Percentiles rank a stretch among this genome's conserved stretches.
These are phyloP conservation scores for Camelus dromedarius DNA, from an alignment of 2,113 vertebrate species.

Conservation along the genomic window DNA sequence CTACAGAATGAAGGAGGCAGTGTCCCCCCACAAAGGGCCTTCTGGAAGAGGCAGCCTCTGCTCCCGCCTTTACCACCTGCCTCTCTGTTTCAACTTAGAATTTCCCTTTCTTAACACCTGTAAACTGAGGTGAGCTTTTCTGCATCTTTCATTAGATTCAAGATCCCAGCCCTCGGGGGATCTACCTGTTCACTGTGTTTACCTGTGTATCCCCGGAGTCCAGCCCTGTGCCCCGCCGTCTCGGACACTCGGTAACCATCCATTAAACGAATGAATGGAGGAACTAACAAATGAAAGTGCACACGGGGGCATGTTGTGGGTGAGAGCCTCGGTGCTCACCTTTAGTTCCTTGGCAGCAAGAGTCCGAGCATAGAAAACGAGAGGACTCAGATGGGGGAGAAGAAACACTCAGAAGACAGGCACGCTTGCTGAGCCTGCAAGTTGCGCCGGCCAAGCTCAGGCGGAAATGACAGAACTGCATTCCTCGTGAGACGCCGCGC, in stretches of 20 bases:
- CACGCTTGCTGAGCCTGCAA: accelerated
- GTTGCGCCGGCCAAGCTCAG: background rate
- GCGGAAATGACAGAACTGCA: too few species aligned
- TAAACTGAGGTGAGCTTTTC: background rate
- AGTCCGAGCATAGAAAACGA: accelerated
- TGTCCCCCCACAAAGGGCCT: accelerated
- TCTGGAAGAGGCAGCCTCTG: background rate
- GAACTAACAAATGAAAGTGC: background rate
- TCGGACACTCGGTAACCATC: accelerated
- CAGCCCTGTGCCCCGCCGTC: accelerated
- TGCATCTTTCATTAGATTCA: background rate
- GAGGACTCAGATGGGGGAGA: accelerated
- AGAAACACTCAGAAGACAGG: too few species aligned
- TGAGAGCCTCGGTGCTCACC: accelerated
- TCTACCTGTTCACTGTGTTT: background rate
- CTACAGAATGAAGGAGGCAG: background rate
- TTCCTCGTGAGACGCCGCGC: accelerated
- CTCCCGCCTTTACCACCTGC: background rate
- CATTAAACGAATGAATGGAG: too few species aligned
- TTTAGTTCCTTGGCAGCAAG: too few species aligned
- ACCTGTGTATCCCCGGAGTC: background rate
- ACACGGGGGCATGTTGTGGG: accelerated
- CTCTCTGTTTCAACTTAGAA: background rate
- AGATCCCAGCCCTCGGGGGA: background rate
- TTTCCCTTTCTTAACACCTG: background rate